Evolutionary conservation across 2,888 invertebrate genomes (phyloP), one percentile per base, ranked within the genome.

Genomic region (Pristionchus arcanus): DNA sequence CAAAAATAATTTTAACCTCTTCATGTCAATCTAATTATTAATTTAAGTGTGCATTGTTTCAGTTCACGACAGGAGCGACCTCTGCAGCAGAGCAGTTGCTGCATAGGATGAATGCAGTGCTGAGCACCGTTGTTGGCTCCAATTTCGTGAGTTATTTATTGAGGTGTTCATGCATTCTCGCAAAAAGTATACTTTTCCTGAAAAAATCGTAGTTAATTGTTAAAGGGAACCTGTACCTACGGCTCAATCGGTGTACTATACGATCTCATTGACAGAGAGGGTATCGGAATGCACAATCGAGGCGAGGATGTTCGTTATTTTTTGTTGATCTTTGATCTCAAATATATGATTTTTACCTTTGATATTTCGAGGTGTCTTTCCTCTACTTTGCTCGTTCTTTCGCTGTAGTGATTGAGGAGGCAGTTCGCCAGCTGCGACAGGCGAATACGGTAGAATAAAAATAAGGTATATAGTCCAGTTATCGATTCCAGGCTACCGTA

Each of bases 381-480:
- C 74, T 74, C 37, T 74, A 34, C 49, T 81, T 81, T 28, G 42
- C 81, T 2, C 81, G 81, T 13, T 42, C 81, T 0, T 81, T 81
- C 16, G 42, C 81, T 21, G 81, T 49, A 15, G 81, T 81, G 15
- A 81, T 81, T 2, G 81, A 81, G 81, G 81, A 49, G 49, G 25
- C 49, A 3, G 49, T 81, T n/a, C 49, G 49, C 13, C 81, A 81
- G 21, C 81, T 81, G 34, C 49, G 21, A 11, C 81, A 74, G 31
- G 59, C 59, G 25, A 63, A 63, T 63, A 21, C 59, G 59, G 59
- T 63, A 7, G 7, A 25, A 25, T 2, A 21, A 21, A 13, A 13
- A 9, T 55, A 55, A 4, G 16, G 55, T 55, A 59, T 4, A 19
- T 55, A 19, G 2, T 19, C 13, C 55, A 55, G 15, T 13, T 13